phyloP scores from a whole-genome alignment of 2,113 vertebrate genomes.

The Centrocercus urophasianus region DNA sequence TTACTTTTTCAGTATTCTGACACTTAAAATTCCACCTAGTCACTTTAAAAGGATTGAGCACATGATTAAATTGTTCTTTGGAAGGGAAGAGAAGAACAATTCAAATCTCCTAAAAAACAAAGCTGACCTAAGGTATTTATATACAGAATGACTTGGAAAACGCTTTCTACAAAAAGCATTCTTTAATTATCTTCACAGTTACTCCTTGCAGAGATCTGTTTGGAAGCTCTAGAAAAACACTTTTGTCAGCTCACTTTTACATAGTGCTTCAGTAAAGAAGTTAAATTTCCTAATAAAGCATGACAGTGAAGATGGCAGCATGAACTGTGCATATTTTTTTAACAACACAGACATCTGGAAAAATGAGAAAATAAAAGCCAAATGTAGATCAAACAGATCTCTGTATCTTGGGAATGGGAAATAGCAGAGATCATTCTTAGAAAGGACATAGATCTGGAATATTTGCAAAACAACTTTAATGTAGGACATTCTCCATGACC shows the following conservation, averaged over 20 bases:
- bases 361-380: background rate
- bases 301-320: rapidly evolving
- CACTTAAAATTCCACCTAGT: slow-evolving; percentile 61
- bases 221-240: slow-evolving; percentile 9
- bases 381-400: background rate
- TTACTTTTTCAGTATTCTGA: slow-evolving; percentile 35
- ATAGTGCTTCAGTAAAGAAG: background rate
- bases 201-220: background rate
- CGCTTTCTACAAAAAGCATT: background rate
- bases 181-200: slow-evolving; percentile 8
- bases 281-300: background rate
- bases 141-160: background rate
- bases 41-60: slow-evolving; percentile 25
- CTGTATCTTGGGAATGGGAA: background rate
- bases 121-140: slow-evolving; percentile 16
- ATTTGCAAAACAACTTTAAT: background rate
- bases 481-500: background rate
- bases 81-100: slow-evolving; percentile 30
- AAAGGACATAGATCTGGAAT: background rate
- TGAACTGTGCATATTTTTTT: background rate
- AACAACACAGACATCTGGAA: background rate
- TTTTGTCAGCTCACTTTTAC: background rate
- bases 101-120: slow-evolving; percentile 1
- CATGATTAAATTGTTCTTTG: background rate
- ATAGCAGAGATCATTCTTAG: background rate